Percentiles rank a stretch among this genome's conserved stretches.
These are phyloP conservation scores for Eurystomus glaucurus DNA, from an alignment of 2,797 vertebrate species.

Conservation along the genomic window DNA sequence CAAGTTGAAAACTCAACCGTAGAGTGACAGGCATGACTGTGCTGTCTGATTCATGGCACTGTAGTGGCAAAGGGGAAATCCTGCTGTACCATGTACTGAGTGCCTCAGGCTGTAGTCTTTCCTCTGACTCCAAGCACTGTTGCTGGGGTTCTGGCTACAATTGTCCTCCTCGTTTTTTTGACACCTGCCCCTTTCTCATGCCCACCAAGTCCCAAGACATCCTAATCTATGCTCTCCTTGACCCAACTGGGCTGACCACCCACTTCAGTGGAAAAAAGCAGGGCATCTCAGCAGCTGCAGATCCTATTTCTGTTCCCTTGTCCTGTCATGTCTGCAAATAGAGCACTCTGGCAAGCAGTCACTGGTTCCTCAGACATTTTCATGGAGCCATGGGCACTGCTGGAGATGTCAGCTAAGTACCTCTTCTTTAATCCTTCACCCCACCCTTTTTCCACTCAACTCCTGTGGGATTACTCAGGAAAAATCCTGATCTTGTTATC, in stretches of 20 bases:
- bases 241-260: rapidly evolving
- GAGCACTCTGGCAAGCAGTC: neutral
- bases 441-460: neutral
- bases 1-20: neutral
- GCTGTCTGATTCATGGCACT: neutral
- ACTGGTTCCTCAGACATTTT: neutral
- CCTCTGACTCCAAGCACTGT: neutral
- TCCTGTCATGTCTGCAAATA: neutral
- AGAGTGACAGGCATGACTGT: neutral
- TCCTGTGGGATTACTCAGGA: neutral
- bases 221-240: neutral
- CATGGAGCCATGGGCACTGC: neutral
- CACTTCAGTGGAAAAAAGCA: neutral
- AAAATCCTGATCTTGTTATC: neutral
- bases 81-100: rapidly evolving
- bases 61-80: neutral
- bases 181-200: neutral
- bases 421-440: neutral
- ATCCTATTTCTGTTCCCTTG: neutral
- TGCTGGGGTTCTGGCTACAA: neutral
- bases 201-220: neutral
- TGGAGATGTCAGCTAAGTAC: neutral
- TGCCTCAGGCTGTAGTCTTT: neutral
- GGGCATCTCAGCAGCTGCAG: neutral
- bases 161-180: neutral